Percentiles rank a stretch among this genome's conserved stretches.
phyloP scores from a whole-genome alignment of 2,797 vertebrate genomes.

The Amazonetta brasiliensis region DNA sequence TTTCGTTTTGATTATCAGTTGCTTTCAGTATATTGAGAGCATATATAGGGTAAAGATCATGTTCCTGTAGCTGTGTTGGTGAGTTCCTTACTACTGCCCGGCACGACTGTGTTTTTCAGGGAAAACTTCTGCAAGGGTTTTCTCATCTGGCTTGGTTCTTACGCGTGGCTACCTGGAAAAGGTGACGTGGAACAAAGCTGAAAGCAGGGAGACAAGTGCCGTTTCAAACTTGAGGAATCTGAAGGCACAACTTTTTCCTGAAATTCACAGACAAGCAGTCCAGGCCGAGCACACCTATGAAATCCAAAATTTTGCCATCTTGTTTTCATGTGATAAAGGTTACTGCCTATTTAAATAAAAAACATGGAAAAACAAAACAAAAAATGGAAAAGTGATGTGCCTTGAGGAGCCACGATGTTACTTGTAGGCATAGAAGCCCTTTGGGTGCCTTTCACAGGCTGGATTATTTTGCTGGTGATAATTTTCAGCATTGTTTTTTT shows the following conservation, averaged over 20 bases:
- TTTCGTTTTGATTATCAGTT: background rate
- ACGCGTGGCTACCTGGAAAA: background rate
- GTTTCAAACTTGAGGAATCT: background rate
- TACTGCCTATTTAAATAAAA: background rate
- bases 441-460: background rate
- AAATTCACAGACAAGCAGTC: background rate
- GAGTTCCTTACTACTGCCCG: background rate
- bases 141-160: background rate
- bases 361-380: background rate
- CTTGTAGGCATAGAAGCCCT: background rate
- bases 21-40: background rate
- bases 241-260: background rate
- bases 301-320: background rate
- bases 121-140: background rate
- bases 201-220: background rate
- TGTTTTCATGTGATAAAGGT: background rate
- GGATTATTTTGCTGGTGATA: background rate
- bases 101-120: background rate
- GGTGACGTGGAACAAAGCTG: background rate
- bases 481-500: background rate
- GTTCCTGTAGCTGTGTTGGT: background rate
- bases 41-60: fast-evolving
- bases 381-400: background rate
- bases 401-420: background rate
- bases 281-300: background rate